A percentile compares a stretch with the other conserved stretches of the same genome.
Evolutionary conservation across 2,113 vertebrate species (phyloP).

Genomic region (Antigone vipio): DNA sequence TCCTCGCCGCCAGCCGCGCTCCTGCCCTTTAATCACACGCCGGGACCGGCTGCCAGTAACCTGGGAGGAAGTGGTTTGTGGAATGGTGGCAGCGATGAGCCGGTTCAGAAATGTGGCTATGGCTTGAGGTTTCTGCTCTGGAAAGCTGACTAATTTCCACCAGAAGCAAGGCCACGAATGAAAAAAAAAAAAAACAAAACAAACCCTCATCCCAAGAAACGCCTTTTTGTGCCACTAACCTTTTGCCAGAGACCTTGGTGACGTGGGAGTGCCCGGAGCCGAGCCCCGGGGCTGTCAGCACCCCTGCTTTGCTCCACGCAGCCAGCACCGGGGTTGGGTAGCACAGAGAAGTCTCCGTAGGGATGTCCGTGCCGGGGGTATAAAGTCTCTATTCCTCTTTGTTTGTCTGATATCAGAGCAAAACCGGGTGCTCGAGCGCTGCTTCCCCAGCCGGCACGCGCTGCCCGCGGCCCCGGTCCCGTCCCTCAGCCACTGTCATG

Average conservation of each 20-base stretch:
- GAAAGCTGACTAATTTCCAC: constrained; percentile 57
- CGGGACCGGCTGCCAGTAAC: constrained; percentile 9
- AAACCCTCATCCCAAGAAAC: neutral
- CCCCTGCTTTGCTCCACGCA: neutral
- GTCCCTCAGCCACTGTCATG: fast-evolving
- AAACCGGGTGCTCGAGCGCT: fast-evolving
- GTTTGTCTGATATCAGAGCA: neutral
- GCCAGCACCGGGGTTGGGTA: neutral
- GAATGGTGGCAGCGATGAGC: neutral
- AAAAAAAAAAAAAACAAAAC: neutral
- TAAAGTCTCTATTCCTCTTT: neutral
- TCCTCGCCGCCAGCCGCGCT: neutral
- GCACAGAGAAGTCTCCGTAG: neutral
- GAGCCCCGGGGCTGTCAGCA: neutral
- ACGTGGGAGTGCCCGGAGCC: fast-evolving
- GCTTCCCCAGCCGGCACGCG: neutral
- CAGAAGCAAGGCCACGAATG: neutral
- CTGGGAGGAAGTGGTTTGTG: constrained; percentile 73
- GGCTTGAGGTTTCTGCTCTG: constrained; percentile 67
- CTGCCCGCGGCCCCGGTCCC: neutral
- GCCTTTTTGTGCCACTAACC: neutral
- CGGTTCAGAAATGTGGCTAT: constrained; percentile 12
- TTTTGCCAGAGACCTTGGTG: neutral
- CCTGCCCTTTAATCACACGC: neutral
- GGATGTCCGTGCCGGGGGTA: fast-evolving